Percentiles rank a stretch among this genome's conserved stretches.
phyloP scores from a whole-genome alignment of 2,797 vertebrate genomes.

The Callimico goeldii region DNA sequence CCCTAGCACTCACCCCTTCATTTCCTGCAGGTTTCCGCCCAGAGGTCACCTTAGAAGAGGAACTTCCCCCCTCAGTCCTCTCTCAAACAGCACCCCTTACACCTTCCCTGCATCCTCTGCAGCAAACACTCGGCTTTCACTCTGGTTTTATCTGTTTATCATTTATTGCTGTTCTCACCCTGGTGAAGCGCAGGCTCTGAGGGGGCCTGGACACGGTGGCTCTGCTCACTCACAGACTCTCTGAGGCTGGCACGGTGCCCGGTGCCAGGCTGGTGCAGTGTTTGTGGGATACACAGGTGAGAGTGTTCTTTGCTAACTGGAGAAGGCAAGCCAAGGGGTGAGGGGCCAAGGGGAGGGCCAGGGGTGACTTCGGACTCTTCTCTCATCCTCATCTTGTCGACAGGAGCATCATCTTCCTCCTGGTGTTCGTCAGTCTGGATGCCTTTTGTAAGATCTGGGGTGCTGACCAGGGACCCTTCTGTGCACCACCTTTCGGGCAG shows the following conservation, averaged over 20 bases:
- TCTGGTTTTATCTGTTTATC: not conserved
- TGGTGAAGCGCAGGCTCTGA: rapidly evolving
- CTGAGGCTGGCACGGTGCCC: rapidly evolving
- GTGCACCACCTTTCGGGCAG: not conserved
- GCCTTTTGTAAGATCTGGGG: not conserved
- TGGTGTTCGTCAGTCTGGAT: not conserved
- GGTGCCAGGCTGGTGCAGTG: rapidly evolving
- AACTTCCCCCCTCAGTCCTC: too few relatives aligned
- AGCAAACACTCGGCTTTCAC: not conserved
- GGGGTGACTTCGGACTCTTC: not conserved
- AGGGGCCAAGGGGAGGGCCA: not conserved
- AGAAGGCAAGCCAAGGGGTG: not conserved
- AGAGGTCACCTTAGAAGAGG: not conserved
- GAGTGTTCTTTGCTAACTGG: not conserved
- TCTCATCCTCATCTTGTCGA: not conserved
- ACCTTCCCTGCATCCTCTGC: not conserved
- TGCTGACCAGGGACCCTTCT: not conserved
- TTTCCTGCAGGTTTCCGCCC: not conserved
- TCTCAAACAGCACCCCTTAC: not conserved
- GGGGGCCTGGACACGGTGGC: rapidly evolving
- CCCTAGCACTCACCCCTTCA: too few relatives aligned
- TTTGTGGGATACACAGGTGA: not conserved
- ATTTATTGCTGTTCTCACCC: not conserved
- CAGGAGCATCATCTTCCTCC: not conserved
- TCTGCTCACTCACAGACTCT: not conserved